Percentiles rank a stretch among this genome's conserved stretches.
Evolutionary conservation across 2,113 vertebrate genomes (phyloP).

Genomic region (Megalops atlanticus): DNA sequence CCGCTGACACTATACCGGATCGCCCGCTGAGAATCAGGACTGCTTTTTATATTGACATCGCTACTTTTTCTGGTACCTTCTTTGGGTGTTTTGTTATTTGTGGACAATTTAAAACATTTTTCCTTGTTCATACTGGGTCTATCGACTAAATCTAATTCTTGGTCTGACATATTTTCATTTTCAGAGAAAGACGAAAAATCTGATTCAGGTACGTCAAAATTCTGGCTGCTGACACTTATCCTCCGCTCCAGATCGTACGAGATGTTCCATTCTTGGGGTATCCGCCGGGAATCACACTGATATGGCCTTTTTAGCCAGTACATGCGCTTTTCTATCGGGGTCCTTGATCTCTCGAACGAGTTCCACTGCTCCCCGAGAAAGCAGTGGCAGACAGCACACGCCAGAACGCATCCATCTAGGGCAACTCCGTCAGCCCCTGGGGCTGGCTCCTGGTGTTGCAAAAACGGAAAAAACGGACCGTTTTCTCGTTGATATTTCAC

Average conservation of each 20-base stretch:
- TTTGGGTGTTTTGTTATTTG: constrained; percentile 32
- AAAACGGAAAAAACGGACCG: constrained; percentile 86
- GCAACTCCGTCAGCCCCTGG: constrained; percentile 83
- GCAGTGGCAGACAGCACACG: constrained; percentile 92
- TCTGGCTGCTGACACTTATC: constrained; percentile 60
- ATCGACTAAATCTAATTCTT: constrained; percentile 66
- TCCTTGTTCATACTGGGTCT: constrained; percentile 53
- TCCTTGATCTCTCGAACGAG: constrained; percentile 88
- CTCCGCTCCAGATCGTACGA: constrained; percentile 73
- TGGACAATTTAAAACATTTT: constrained; percentile 54
- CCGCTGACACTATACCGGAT: constrained; percentile 58
- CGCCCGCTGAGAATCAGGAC: constrained; percentile 62
- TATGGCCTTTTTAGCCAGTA: constrained; percentile 94
- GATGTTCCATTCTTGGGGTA: constrained; percentile 81
- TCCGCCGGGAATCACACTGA: constrained; percentile 79
- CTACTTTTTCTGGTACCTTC: constrained; percentile 58
- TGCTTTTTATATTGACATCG: constrained; percentile 65
- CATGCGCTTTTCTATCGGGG: constrained; percentile 92
- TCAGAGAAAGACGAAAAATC: constrained; percentile 86
- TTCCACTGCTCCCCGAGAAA: constrained; percentile 94
- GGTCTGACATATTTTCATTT: constrained; percentile 75
- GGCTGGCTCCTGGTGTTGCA: constrained; percentile 92
- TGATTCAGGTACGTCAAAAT: constrained; percentile 73
- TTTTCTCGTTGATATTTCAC: constrained; percentile 74
- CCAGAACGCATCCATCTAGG: constrained; percentile 81